Base-by-base conservation (phyloP, 2,888 invertebrate species). In the Synergus japonicus region DNA sequence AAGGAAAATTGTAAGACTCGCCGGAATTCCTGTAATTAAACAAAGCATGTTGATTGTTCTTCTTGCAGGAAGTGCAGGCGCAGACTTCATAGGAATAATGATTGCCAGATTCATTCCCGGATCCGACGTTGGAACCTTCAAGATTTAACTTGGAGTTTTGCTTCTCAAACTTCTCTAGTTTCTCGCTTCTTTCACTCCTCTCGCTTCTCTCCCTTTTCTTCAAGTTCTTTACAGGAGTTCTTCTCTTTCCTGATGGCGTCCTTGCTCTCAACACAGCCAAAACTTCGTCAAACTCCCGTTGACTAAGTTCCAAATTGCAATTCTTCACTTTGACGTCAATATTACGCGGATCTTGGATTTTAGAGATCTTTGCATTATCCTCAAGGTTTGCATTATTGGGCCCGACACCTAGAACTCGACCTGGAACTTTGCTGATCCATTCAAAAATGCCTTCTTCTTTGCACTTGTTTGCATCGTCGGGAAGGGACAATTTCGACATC, bases 231-330 rank as follows among this genome's bases (percentile, higher is more conserved):
- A 66, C 12, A 76, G 76, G 65, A 76, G 78, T 37, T 18, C 83
- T 60, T 82, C 87, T 85, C 9, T 88, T 86, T 9, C 88, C 88
- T 0, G 88, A 88, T 0, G 92, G 91, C 4, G 90, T 89, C 76
- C 92, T 85, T 0, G 89, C 88, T 41, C 92, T 88, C 63, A 93
- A 83, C 9, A 93, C 93, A 15, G 92, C 92, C 69, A 93, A 81
- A 2, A 92, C 92, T 84, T 93, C 92, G 79, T 92, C 90, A 80
- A 93, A 91, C 80, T 93, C 93, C 2, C 91, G 89, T 54, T 90
- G 91, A 81, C 91, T 92, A 63, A 92, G 86, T 79, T 92, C 92
- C 77, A 93, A 85, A 81, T 92, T 92, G 78, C 92, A 90, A 77
- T 92, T 92, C 67, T 90, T 91, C 8, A 86, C 83, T 77, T 87